Conservation (phyloP, 2,888 invertebrate species). For the Timema cristinae region DNA sequence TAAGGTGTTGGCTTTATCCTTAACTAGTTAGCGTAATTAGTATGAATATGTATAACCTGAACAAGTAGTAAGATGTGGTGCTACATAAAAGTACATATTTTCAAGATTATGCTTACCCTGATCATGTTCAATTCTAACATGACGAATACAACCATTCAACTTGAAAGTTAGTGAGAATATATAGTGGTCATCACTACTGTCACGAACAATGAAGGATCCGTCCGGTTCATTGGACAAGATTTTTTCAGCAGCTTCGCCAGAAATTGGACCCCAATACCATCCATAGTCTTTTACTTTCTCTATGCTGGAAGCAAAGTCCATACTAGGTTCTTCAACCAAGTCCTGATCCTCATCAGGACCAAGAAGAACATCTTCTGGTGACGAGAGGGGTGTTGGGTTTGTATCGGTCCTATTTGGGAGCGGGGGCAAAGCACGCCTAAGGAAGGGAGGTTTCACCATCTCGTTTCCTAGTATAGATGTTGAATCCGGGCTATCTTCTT, state of each 20-base stretch:
- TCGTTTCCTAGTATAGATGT: neutral
- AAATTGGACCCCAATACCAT: slow-evolving; percentile 95
- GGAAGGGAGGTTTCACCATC: slow-evolving; percentile 53
- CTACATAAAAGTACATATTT: neutral
- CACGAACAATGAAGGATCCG: slow-evolving; percentile 89
- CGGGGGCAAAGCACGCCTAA: slow-evolving; percentile 63
- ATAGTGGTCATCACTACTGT: slow-evolving; percentile 92
- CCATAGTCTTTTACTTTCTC: slow-evolving; percentile 95
- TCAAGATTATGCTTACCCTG: slow-evolving; percentile 60
- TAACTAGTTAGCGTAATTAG: too few species aligned
- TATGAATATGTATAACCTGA: too few species aligned
- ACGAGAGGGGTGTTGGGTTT: slow-evolving; percentile 17
- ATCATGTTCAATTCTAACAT: slow-evolving; percentile 92
- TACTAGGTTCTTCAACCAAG: slow-evolving; percentile 49
- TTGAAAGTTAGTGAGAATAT: slow-evolving; percentile 93
- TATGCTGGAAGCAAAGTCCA: slow-evolving; percentile 87
- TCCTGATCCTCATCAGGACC: slow-evolving; percentile 47
- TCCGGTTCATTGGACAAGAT: slow-evolving; percentile 88
- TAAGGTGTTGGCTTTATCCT: too few species aligned
- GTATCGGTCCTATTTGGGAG: slow-evolving; percentile 46
- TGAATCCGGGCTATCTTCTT: slow-evolving; percentile 8
- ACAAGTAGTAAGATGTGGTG: too few species aligned
- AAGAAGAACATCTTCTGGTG: slow-evolving; percentile 42
- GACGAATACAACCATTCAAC: slow-evolving; percentile 81
- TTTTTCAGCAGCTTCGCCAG: slow-evolving; percentile 87